Conservation (phyloP, 2,113 vertebrate genomes). For the Pholis gunnellus region DNA sequence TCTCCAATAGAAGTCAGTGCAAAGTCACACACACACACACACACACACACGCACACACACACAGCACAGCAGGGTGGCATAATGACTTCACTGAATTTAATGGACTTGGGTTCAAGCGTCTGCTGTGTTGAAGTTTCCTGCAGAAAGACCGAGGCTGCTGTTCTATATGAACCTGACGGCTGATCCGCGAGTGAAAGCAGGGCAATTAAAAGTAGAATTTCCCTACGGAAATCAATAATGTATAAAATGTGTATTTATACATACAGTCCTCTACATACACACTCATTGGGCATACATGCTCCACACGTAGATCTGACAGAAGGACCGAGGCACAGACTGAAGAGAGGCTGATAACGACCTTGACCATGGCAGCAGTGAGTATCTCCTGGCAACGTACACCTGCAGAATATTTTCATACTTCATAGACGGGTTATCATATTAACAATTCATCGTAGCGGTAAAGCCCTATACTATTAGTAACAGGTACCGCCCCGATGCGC, state of each 20-base stretch:
- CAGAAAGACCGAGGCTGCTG: not conserved
- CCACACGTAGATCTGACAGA: slow-evolving; percentile 29
- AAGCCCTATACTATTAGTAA: slow-evolving; percentile 12
- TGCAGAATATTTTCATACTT: slow-evolving; percentile 27
- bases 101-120: slow-evolving; percentile 16
- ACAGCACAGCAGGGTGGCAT: slow-evolving; percentile 23
- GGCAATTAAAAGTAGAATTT: slow-evolving; percentile 56
- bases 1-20: slow-evolving; percentile 63
- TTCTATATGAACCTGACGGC: slow-evolving; percentile 24
- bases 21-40: slow-evolving; percentile 58
- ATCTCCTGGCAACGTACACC: slow-evolving; percentile 39
- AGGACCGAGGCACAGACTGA: slow-evolving; percentile 2
- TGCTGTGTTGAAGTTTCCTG: slow-evolving; percentile 1
- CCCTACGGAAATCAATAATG: slow-evolving; percentile 55
- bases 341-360: slow-evolving; percentile 48
- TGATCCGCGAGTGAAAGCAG: slow-evolving; percentile 27
- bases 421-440: slow-evolving; percentile 52
- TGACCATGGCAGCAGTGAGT: slow-evolving; percentile 32
- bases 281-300: slow-evolving; percentile 2
- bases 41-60: slow-evolving; percentile 37
- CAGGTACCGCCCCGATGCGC: not conserved
- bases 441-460: slow-evolving; percentile 45
- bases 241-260: slow-evolving; percentile 48
- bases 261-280: slow-evolving; percentile 40
- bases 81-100: slow-evolving; percentile 34